Evolutionary conservation across 2,888 invertebrate genomes (phyloP).

Genomic region (Andrena marginata): DNA sequence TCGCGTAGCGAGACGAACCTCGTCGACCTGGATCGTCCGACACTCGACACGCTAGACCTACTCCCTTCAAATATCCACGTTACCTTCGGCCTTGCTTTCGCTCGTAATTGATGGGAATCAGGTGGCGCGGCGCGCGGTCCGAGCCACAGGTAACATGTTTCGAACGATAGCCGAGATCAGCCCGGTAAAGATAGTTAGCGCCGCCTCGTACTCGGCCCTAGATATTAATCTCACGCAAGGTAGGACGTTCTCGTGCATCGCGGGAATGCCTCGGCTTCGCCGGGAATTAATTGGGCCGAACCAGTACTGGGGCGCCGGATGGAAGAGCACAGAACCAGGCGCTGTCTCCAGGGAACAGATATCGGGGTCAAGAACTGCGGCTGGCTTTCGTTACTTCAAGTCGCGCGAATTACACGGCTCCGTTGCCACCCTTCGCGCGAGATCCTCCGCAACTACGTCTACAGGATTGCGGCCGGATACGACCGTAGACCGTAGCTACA

Average conservation of each 20-base stretch:
- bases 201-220: slow-evolving; percentile 49
- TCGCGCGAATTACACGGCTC: slow-evolving; percentile 4
- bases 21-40: background rate
- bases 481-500: no score
- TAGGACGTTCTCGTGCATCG: slow-evolving; percentile 14
- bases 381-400: slow-evolving; percentile 25
- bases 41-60: background rate
- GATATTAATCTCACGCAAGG: slow-evolving; percentile 61
- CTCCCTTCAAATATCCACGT: background rate
- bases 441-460: background rate
- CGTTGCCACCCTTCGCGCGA: background rate
- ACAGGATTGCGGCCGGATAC: background rate
- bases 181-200: slow-evolving; percentile 23
- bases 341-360: slow-evolving; percentile 28
- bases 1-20: background rate
- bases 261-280: background rate
- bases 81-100: background rate
- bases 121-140: slow-evolving; percentile 14
- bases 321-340: background rate
- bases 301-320: background rate
- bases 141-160: slow-evolving; percentile 14
- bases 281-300: background rate
- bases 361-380: slow-evolving; percentile 58
- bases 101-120: background rate
- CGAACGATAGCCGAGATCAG: slow-evolving; percentile 25